Evolutionary conservation across 2,888 invertebrate genomes (phyloP).

Genomic region (Aethes cnicana): DNA sequence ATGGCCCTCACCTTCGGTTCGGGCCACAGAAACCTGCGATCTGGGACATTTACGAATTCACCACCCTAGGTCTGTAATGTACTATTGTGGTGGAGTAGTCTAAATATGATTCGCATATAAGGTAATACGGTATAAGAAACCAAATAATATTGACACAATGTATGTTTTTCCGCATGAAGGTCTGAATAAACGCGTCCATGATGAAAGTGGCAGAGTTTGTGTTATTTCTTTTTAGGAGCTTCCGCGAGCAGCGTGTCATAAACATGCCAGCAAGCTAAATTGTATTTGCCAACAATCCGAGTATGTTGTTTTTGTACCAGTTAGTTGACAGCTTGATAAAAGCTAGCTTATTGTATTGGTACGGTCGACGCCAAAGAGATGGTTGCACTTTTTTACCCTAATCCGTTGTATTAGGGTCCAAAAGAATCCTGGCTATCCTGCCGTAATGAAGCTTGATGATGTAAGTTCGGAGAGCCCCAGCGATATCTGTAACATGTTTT

Average conservation of each 20-base stretch:
- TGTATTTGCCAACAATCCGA: slow-evolving; percentile 35
- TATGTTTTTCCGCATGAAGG: slow-evolving; percentile 18
- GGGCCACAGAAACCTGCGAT: too few species aligned
- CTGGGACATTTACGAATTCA: too few species aligned
- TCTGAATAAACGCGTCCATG: slow-evolving; percentile 39
- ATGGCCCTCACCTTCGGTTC: too few species aligned
- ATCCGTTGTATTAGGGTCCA: too few species aligned
- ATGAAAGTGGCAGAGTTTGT: slow-evolving; percentile 42
- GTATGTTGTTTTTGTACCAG: slow-evolving; percentile 34
- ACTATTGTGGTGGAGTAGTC: too few species aligned
- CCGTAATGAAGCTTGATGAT: too few species aligned
- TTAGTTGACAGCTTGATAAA: slow-evolving; percentile 35
- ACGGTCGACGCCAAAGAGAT: slow-evolving; percentile 24
- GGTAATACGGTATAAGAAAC: slow-evolving; percentile 6
- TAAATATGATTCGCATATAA: slow-evolving; percentile 4
- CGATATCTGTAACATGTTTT: too few species aligned
- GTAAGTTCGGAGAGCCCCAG: too few species aligned
- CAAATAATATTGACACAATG: slow-evolving; percentile 8
- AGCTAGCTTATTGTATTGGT: slow-evolving; percentile 14
- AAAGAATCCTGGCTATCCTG: too few species aligned
- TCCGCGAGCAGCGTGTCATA: slow-evolving; percentile 41
- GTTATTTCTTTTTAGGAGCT: slow-evolving; percentile 46
- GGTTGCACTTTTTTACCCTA: too few species aligned
- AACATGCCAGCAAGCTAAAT: slow-evolving; percentile 50
- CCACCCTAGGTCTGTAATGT: too few species aligned